A percentile compares a stretch with the other conserved stretches of the same genome.
These are phyloP conservation scores for Coelinius sp. DNA, from an alignment of 2,888 invertebrate genomes.

Conservation along the genomic window DNA sequence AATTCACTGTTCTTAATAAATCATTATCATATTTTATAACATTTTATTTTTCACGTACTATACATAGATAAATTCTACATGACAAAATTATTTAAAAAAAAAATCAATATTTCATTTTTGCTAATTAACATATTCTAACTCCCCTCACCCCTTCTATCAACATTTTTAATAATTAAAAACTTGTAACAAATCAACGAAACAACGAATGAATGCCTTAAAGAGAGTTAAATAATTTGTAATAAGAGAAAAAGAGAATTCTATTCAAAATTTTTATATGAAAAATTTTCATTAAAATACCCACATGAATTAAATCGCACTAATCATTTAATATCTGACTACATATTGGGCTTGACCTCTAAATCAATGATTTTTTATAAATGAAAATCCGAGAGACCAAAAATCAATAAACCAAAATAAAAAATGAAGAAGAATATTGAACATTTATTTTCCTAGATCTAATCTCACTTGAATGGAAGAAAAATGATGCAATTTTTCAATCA, in stretches of 20 bases:
- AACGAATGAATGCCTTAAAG: slow-evolving; percentile 62
- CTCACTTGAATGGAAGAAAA: too few species aligned
- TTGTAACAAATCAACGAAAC: slow-evolving; percentile 40
- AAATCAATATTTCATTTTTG: slow-evolving; percentile 31
- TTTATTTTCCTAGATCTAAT: too few species aligned
- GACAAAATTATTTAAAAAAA: slow-evolving; percentile 31
- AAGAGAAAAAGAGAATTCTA: slow-evolving; percentile 50
- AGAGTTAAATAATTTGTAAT: slow-evolving; percentile 59
- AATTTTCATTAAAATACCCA: background rate
- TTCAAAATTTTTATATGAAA: background rate
- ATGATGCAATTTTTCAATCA: too few species aligned
- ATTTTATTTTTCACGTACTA: slow-evolving; percentile 10
- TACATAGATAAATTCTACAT: slow-evolving; percentile 20
- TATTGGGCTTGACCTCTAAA: too few species aligned
- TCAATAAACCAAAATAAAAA: too few species aligned
- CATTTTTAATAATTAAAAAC: slow-evolving; percentile 13
- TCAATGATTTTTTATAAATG: too few species aligned
- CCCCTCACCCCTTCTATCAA: background rate
- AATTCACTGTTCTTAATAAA: slow-evolving; percentile 43
- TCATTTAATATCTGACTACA: too few species aligned
- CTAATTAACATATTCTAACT: slow-evolving; percentile 14
- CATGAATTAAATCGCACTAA: background rate
- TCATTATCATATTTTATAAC: slow-evolving; percentile 25
- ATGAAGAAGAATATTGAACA: too few species aligned
- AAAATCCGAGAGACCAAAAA: too few species aligned